Conservation (phyloP, 2,113 vertebrate genomes). For the Sterna hirundo region DNA sequence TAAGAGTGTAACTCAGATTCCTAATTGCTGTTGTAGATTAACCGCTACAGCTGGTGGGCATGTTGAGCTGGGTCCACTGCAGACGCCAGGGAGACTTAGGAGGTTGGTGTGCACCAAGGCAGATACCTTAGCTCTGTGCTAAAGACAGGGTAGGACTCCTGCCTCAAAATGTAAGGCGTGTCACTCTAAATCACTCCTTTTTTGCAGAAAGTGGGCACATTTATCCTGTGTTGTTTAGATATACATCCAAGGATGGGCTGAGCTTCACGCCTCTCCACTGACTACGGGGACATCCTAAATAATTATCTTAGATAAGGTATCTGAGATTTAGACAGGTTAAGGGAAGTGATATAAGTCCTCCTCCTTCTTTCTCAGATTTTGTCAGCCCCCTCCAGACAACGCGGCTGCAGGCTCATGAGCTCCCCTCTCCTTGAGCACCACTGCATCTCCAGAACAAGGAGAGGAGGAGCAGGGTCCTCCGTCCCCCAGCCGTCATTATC, state of each 20-base stretch:
- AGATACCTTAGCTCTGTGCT: not conserved
- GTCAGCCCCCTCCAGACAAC: fast-evolving
- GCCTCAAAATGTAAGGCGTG: not conserved
- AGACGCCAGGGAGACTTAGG: fast-evolving
- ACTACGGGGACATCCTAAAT: not conserved
- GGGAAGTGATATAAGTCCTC: not conserved
- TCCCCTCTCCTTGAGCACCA: not conserved
- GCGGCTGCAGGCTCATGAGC: not conserved
- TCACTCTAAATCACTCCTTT: not conserved
- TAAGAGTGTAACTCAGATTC: not conserved
- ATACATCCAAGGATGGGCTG: not conserved
- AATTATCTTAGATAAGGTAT: not conserved
- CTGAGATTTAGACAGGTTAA: not conserved
- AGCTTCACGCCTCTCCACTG: not conserved
- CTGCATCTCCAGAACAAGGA: not conserved
- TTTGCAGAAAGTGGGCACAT: not conserved
- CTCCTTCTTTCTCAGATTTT: not conserved
- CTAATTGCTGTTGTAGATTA: not conserved
- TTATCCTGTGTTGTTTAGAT: not conserved
- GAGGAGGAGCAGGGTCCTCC: not conserved
- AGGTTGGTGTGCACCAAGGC: fast-evolving
- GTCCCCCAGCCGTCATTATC: fast-evolving
- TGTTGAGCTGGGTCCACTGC: not conserved
- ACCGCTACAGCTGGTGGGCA: not conserved
- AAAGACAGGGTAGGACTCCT: not conserved